Conservation (phyloP, 2,797 vertebrate genomes). For the Bovichtus diacanthus region DNA sequence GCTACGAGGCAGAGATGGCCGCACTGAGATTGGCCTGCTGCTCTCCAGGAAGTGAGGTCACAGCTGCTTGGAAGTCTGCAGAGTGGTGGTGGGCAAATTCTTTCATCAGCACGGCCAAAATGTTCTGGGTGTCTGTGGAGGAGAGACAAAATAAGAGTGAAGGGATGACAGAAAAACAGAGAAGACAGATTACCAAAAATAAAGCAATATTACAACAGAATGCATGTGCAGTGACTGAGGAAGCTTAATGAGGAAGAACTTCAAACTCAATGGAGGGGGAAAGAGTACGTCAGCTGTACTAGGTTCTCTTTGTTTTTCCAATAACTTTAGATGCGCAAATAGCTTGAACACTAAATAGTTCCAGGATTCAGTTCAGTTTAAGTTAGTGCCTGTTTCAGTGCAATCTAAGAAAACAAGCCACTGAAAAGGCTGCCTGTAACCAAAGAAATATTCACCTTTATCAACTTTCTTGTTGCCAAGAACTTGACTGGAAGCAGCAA, state of each 20-base stretch:
- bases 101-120: constrained; percentile 79
- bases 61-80: constrained; percentile 85
- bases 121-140: constrained; percentile 83
- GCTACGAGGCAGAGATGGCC: constrained; percentile 72
- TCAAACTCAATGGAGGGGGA: background rate
- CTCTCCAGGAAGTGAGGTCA: constrained; percentile 85
- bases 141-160: background rate
- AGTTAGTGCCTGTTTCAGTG: background rate
- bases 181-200: background rate
- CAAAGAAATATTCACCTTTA: constrained; percentile 68
- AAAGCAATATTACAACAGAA: background rate
- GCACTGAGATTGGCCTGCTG: constrained; percentile 79
- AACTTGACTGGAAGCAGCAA: constrained; percentile 74
- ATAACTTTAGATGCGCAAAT: background rate
- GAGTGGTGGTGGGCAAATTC: constrained; percentile 82
- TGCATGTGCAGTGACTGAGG: background rate
- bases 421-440: background rate
- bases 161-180: background rate
- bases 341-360: background rate
- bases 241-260: background rate
- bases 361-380: background rate
- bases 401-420: background rate
- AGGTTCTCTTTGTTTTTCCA: background rate
- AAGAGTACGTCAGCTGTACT: background rate
- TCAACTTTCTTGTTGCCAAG: constrained; percentile 76